phyloP scores from a whole-genome alignment of 2,888 invertebrate species.

The Thumatha senex region DNA sequence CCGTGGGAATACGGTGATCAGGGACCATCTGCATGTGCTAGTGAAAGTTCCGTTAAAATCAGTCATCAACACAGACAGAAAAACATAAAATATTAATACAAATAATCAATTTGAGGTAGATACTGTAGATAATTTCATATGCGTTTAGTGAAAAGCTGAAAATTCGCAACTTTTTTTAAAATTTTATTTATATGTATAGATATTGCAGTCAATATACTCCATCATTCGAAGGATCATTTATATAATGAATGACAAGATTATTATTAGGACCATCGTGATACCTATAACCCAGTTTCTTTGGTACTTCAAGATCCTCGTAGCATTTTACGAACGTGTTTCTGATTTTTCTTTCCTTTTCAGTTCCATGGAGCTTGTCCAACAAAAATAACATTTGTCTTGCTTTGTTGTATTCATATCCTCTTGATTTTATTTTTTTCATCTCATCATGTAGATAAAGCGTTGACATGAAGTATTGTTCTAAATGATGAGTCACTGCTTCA shows the following conservation, averaged over 20 bases:
- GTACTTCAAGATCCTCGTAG: background rate
- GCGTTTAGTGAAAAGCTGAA: too few relatives aligned
- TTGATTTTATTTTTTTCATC: slow-evolving; percentile 9
- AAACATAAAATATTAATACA: too few relatives aligned
- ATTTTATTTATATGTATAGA: too few relatives aligned
- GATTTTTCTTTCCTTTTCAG: background rate
- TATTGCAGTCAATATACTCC: background rate
- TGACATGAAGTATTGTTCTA: slow-evolving; percentile 2
- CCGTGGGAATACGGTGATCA: too few relatives aligned
- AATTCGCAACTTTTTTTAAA: too few relatives aligned
- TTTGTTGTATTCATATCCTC: background rate
- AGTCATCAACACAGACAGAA: too few relatives aligned
- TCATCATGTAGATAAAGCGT: slow-evolving; percentile 10
- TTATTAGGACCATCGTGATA: background rate
- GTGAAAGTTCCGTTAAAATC: too few relatives aligned
- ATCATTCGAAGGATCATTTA: background rate
- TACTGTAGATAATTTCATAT: too few relatives aligned
- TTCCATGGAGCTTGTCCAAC: background rate
- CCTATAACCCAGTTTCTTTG: background rate
- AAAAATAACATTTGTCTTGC: background rate
- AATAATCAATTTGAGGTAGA: too few relatives aligned
- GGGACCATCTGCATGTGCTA: too few relatives aligned
- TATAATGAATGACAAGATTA: slow-evolving; percentile 3
- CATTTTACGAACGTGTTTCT: background rate
- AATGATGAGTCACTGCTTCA: slow-evolving; percentile 1